These are phyloP conservation scores for Anguilla megastoma DNA, from an alignment of 2,797 vertebrate genomes.

Conservation along the genomic window DNA sequence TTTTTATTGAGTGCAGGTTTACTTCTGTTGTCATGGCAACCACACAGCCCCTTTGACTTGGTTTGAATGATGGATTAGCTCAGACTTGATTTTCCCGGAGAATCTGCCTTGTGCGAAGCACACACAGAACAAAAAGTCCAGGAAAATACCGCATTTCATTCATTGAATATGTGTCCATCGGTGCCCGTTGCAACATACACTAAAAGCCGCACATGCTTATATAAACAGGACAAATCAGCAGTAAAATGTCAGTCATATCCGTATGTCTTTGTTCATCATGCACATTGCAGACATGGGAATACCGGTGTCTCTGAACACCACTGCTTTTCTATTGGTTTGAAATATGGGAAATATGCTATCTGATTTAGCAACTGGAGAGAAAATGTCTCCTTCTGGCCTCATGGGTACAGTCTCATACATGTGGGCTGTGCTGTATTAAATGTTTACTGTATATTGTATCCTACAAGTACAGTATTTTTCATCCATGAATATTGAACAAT, in stretches of 20 bases:
- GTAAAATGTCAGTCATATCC: background rate
- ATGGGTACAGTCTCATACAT: background rate
- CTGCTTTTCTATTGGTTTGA: background rate
- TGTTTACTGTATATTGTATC: background rate
- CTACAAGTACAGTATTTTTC: background rate
- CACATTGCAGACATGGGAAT: background rate
- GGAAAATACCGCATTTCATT: background rate
- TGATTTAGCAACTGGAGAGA: background rate
- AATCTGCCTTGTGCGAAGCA: background rate
- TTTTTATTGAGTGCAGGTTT: slow-evolving; percentile 32
- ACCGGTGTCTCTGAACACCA: background rate
- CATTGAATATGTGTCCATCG: background rate
- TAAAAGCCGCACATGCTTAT: background rate
- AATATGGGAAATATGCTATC: background rate
- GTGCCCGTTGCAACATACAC: background rate
- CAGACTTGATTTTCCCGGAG: background rate
- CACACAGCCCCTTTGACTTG: slow-evolving; percentile 33
- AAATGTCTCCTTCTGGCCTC: background rate
- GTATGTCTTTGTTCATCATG: background rate
- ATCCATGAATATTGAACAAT: background rate
- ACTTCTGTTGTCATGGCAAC: slow-evolving; percentile 55
- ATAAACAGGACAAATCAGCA: background rate
- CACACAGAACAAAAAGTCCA: no score
- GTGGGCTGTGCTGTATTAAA: background rate
- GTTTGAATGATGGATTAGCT: slow-evolving; percentile 34